Evolutionary conservation across 2,888 invertebrate genomes (phyloP), one percentile per base, ranked within the genome.

Genomic region (Teleogryllus oceanicus): DNA sequence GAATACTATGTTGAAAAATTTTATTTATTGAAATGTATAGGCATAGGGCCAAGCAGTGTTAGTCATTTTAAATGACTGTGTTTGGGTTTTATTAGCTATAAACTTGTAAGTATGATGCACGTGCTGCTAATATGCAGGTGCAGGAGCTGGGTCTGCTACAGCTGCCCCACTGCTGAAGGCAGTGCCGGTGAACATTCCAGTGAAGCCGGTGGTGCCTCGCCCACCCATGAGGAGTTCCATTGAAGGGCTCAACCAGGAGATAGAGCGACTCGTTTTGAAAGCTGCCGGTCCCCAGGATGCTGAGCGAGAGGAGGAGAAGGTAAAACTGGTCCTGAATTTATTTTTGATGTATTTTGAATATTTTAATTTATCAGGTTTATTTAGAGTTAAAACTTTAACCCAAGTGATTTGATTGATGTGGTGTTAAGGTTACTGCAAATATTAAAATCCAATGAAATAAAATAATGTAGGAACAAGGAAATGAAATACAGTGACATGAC

Each of bases 191-290:
- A 89, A 89, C 85, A 90, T 91, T 85, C 90, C 90, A 80, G 84
- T 87, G 83, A 87, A 89, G 85, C 89, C 90, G 83, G 88, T 79
- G 78, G 80, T 78, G 79, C 76, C 81, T 77, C 88, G 91, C 84
- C 90, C 93, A 84, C 92, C 93, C 80, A 94, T 94, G 86, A 89
- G 95, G 80, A 95, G 92, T 83, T 95, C 95, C 76, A 94, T 95
- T 18, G 96, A 96, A 87, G 95, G 95, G 37, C 90, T 95, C 24
- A 96, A 95, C 87, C 94, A 94, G 87, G 95, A 95, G 88, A 94
- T 96, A 82, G 95, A 95, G 87, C 90, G 92, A 85, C 90, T 95
- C 81, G 94, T 94, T 81, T 88, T 94, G 78, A 89, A 89, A 85
- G 87, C 87, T 78, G 85, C 87, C 74, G 83, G 87, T 84, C 84